Evolutionary conservation across 2,888 invertebrate genomes (phyloP).

Genomic region (Ferdinandea cuprea): DNA sequence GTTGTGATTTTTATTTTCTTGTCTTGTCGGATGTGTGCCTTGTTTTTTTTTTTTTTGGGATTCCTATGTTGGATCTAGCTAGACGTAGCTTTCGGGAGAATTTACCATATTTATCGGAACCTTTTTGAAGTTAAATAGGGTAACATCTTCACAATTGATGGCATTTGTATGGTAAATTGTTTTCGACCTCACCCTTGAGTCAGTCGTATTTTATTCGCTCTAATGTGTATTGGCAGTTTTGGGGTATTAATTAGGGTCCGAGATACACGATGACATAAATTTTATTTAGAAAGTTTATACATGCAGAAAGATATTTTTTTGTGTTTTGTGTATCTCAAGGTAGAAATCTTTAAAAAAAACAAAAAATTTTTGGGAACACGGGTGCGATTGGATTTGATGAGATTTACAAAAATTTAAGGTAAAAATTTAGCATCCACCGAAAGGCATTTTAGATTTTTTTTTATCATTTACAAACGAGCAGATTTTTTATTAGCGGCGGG

Average conservation of each 20-base stretch:
- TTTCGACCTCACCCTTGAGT: not conserved
- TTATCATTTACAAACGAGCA: too few species aligned
- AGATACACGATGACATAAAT: not conserved
- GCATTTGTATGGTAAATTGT: constrained; percentile 26
- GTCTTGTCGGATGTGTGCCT: constrained; percentile 11
- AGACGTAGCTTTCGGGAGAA: not conserved
- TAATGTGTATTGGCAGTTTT: not conserved
- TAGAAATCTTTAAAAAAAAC: too few species aligned
- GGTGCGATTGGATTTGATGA: too few species aligned
- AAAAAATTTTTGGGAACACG: too few species aligned
- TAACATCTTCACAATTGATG: constrained; percentile 25
- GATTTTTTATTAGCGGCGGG: too few species aligned
- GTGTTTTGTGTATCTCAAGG: too few species aligned
- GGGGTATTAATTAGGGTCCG: not conserved
- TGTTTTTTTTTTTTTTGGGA: constrained; percentile 23
- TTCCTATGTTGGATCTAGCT: constrained; percentile 6
- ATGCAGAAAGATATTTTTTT: not conserved
- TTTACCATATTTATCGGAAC: constrained; percentile 32
- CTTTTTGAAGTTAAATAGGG: not conserved
- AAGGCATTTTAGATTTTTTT: too few species aligned
- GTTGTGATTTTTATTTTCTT: not conserved
- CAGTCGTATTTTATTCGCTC: not conserved
- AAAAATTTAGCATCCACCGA: too few species aligned
- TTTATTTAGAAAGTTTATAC: not conserved
- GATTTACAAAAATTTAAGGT: too few species aligned